phyloP scores from a whole-genome alignment of 2,888 invertebrate genomes.

The Automeris io region DNA sequence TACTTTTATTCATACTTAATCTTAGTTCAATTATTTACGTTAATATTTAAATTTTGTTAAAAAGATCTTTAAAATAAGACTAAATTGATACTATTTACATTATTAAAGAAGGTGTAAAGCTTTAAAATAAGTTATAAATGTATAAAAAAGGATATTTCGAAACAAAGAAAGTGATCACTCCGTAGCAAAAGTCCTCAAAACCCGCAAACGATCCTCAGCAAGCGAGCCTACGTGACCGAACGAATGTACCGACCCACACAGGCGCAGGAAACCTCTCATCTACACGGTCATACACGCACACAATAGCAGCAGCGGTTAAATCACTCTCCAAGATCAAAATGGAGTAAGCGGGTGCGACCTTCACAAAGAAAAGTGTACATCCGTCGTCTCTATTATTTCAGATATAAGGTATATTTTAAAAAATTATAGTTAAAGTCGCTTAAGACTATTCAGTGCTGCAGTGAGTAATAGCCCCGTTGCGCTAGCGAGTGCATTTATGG shows the following conservation, averaged over 20 bases:
- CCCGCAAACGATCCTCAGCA: slow-evolving; percentile 36
- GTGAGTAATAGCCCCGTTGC: slow-evolving; percentile 61
- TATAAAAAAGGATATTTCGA: slow-evolving; percentile 10
- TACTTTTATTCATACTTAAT: no score
- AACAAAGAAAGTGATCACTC: slow-evolving; percentile 40
- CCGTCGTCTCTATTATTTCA: slow-evolving; percentile 35
- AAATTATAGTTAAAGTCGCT: slow-evolving; percentile 24
- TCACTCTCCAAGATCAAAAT: slow-evolving; percentile 23
- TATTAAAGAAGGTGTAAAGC: no score
- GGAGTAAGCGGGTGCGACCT: slow-evolving; percentile 54
- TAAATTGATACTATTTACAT: no score
- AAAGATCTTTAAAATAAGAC: no score
- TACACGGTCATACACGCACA: slow-evolving; percentile 41
- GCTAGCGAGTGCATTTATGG: slow-evolving; percentile 75
- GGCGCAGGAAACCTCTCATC: slow-evolving; percentile 24
- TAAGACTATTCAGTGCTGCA: slow-evolving; percentile 19
- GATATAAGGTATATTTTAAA: slow-evolving; percentile 27
- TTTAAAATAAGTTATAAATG: no score
- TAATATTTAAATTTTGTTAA: no score
- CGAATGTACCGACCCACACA: slow-evolving; percentile 58
- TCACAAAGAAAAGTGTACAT: slow-evolving; percentile 65
- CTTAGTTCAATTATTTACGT: no score
- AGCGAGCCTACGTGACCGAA: slow-evolving; percentile 72
- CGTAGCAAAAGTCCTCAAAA: slow-evolving; percentile 40
- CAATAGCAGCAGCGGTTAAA: slow-evolving; percentile 46